phyloP scores from a whole-genome alignment of 2,888 invertebrate genomes.

The Machimus atricapillus region DNA sequence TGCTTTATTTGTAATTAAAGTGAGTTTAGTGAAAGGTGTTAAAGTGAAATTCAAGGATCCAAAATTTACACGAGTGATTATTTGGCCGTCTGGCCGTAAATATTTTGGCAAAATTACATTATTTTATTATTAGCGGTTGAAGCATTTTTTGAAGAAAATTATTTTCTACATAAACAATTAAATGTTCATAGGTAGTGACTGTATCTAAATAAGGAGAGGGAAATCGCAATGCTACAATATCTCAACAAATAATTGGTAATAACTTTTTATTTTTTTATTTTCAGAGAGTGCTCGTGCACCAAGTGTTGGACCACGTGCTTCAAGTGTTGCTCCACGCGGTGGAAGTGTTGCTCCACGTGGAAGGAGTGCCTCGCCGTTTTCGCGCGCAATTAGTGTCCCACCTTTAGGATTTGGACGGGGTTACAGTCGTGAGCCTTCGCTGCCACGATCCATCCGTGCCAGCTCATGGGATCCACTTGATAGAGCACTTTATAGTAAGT shows the following conservation, averaged over 20 bases:
- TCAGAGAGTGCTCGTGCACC: constrained; percentile 22
- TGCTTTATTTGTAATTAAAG: background rate
- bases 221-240: background rate
- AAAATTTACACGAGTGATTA: background rate
- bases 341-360: constrained; percentile 52
- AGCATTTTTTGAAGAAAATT: background rate
- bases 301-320: constrained; percentile 47
- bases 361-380: constrained; percentile 48
- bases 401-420: constrained; percentile 41
- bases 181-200: background rate
- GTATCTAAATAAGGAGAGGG: background rate
- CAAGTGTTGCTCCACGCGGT: constrained; percentile 49
- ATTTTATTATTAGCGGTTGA: background rate
- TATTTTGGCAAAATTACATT: background rate
- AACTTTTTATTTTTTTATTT: background rate
- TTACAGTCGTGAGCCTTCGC: constrained; percentile 47
- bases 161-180: background rate
- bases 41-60: background rate
- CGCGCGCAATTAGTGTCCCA: constrained; percentile 54
- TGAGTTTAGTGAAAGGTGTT: background rate
- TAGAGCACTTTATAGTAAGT: constrained; percentile 60
- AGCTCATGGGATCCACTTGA: constrained; percentile 59
- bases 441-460: constrained; percentile 57
- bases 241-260: background rate
- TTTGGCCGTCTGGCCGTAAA: background rate